A percentile compares a stretch with the other conserved stretches of the same genome.
phyloP scores from a whole-genome alignment of 2,888 invertebrate genomes.

The Eurytoma californica region DNA sequence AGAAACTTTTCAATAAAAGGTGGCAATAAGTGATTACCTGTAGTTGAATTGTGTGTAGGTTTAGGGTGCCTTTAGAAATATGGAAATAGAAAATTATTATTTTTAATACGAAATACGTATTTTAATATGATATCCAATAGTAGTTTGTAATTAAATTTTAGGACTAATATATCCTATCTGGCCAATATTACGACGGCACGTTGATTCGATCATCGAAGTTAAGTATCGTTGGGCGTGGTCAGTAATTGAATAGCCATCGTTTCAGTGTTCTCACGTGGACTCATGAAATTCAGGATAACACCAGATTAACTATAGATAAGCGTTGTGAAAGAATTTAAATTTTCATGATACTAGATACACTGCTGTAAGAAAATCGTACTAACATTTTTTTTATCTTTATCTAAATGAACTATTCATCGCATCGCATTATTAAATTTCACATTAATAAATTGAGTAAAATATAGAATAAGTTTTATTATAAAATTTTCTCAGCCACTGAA shows the following conservation, averaged over 20 bases:
- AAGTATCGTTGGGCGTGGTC: conserved; percentile 33
- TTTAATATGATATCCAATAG: neutral
- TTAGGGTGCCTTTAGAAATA: too few relatives aligned
- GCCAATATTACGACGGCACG: conserved; percentile 9
- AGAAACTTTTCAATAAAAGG: too few relatives aligned
- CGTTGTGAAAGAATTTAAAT: neutral
- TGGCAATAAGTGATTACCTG: too few relatives aligned
- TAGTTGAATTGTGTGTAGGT: too few relatives aligned
- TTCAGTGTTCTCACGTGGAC: conserved; percentile 35
- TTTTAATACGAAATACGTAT: neutral
- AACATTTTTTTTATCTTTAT: too few relatives aligned
- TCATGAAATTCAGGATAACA: conserved; percentile 32
- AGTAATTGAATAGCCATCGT: conserved; percentile 51
- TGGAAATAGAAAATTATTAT: too few relatives aligned
- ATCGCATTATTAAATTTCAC: too few relatives aligned
- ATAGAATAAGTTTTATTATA: too few relatives aligned
- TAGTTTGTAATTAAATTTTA: conserved; percentile 31
- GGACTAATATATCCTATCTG: neutral
- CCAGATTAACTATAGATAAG: conserved; percentile 2
- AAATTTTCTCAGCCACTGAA: too few relatives aligned
- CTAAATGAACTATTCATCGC: too few relatives aligned
- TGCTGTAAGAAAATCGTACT: too few relatives aligned
- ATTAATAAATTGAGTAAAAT: too few relatives aligned
- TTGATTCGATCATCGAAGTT: conserved; percentile 43
- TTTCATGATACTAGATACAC: neutral